phyloP scores from a whole-genome alignment of 2,797 vertebrate species.

The Anguilla marmorata region DNA sequence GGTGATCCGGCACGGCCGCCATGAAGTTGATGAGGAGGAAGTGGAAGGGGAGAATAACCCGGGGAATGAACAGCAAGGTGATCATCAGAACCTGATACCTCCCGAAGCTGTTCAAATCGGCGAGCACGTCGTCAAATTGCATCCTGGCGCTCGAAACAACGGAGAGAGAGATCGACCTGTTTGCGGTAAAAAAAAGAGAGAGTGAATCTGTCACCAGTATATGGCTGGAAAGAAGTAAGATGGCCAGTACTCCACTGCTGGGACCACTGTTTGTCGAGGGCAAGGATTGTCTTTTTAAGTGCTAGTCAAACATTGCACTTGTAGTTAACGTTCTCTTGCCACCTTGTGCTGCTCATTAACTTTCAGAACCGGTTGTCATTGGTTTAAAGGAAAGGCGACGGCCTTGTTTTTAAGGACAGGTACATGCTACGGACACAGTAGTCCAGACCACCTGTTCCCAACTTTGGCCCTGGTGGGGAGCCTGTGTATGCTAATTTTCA shows the following conservation, averaged over 20 bases:
- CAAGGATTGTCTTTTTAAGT: neutral
- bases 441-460: neutral
- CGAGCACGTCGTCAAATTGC: constrained; percentile 81
- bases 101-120: constrained; percentile 77
- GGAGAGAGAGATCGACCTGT: neutral
- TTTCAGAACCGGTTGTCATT: no score
- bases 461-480: neutral
- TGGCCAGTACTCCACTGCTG: neutral
- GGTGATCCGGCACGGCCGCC: constrained; percentile 74
- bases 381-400: neutral
- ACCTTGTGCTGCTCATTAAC: neutral
- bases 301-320: neutral
- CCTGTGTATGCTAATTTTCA: neutral
- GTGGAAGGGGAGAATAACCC: constrained; percentile 78
- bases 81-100: constrained; percentile 75
- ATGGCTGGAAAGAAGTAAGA: neutral
- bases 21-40: constrained; percentile 84
- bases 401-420: neutral
- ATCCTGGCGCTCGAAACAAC: constrained; percentile 56
- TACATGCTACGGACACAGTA: neutral
- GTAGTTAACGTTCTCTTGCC: neutral
- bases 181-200: neutral
- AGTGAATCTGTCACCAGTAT: neutral
- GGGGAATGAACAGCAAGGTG: constrained; percentile 64
- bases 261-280: neutral